Conservation (phyloP, 2,113 vertebrate genomes). For the Podocnemis expansa region DNA sequence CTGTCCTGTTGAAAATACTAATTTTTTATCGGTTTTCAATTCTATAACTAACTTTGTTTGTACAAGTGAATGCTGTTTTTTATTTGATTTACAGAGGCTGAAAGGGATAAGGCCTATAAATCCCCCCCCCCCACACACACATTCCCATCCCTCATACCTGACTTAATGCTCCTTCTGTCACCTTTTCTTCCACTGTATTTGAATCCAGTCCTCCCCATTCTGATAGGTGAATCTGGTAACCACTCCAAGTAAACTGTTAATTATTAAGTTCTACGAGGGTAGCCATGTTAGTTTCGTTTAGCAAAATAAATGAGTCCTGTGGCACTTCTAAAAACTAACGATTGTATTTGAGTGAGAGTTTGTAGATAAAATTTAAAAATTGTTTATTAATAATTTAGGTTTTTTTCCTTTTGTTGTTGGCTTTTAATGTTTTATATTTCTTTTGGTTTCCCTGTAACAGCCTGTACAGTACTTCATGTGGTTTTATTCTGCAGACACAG, state of each 20-base stretch:
- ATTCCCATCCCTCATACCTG: background rate
- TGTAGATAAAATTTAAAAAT: too few species aligned
- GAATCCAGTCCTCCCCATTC: background rate
- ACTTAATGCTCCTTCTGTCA: background rate
- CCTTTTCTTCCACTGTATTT: background rate
- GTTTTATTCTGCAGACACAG: background rate
- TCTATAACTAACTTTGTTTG: background rate
- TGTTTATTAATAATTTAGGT: background rate
- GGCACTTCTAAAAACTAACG: too few species aligned
- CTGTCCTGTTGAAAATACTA: background rate
- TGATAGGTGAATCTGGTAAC: background rate
- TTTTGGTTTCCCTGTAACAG: background rate
- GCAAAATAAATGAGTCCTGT: too few species aligned
- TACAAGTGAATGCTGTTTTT: background rate
- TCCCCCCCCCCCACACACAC: background rate
- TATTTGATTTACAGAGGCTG: background rate
- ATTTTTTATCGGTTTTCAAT: background rate
- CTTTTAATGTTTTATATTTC: background rate
- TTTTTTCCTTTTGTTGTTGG: background rate
- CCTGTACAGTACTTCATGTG: background rate
- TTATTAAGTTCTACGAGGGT: background rate
- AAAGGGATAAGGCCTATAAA: background rate
- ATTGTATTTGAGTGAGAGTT: too few species aligned
- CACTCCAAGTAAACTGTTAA: background rate
- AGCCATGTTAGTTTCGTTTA: too few species aligned